phyloP scores from a whole-genome alignment of 2,888 invertebrate species.

The Drosophila picticornis region DNA sequence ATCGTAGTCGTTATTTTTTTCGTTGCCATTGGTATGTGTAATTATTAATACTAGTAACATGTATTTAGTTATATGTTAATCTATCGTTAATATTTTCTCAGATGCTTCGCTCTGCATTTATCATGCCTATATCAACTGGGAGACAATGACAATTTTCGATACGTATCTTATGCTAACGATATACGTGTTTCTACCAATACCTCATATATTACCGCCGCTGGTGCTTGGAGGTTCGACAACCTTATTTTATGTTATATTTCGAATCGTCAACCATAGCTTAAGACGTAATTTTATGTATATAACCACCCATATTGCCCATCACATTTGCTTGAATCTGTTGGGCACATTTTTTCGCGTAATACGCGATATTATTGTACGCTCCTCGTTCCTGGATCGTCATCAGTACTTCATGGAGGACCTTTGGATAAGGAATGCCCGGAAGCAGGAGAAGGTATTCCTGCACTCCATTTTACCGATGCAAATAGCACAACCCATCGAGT shows the following conservation, averaged over 20 bases:
- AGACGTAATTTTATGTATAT: constrained; percentile 5
- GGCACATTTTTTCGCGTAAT: constrained; percentile 58
- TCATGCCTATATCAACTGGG: constrained; percentile 28
- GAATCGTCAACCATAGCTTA: background rate
- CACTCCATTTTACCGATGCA: constrained; percentile 94
- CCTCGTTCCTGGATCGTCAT: constrained; percentile 65
- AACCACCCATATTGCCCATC: constrained; percentile 30
- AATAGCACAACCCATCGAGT: constrained; percentile 88
- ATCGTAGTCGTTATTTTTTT: constrained; percentile 24
- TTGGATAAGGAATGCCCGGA: constrained; percentile 42
- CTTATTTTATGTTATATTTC: constrained; percentile 11
- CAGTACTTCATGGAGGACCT: constrained; percentile 58
- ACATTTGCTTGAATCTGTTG: constrained; percentile 47
- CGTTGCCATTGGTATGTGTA: constrained; percentile 35
- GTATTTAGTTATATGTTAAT: background rate
- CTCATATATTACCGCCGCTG: constrained; percentile 29
- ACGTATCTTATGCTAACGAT: constrained; percentile 46
- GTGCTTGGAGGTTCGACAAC: constrained; percentile 29
- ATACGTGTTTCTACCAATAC: constrained; percentile 62
- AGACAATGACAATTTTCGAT: constrained; percentile 43
- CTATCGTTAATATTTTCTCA: background rate
- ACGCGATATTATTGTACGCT: constrained; percentile 55
- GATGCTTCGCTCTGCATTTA: constrained; percentile 19
- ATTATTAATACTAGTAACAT: background rate
- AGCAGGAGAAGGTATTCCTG: constrained; percentile 86